Percentiles rank a stretch among this genome's conserved stretches.
phyloP scores from a whole-genome alignment of 2,888 invertebrate species.

The Saturnia japonica region DNA sequence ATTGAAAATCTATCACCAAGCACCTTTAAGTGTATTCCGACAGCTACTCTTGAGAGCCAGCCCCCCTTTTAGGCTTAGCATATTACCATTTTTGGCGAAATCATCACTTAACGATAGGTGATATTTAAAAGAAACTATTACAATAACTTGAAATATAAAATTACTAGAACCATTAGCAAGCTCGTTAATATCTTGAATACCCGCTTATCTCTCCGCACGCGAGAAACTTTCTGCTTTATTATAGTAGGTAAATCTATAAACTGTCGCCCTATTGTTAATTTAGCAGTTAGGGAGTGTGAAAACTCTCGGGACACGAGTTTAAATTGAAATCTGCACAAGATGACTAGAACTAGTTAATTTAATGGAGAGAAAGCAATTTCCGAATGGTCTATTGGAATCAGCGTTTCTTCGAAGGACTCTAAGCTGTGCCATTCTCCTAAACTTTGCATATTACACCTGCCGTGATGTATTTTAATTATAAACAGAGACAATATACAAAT shows the following conservation, averaged over 20 bases:
- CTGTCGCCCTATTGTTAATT: not conserved
- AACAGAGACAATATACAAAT: not conserved
- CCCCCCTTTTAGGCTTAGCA: no score
- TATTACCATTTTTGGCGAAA: no score
- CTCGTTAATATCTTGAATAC: no score
- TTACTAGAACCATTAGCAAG: no score
- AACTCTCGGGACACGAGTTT: not conserved
- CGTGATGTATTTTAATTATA: not conserved
- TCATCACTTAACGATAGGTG: no score
- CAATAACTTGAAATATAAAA: no score
- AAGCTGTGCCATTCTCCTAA: not conserved
- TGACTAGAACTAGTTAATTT: constrained; percentile 1
- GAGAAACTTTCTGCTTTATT: not conserved
- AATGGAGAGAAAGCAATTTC: not conserved
- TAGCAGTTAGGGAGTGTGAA: not conserved
- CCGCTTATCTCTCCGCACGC: no score
- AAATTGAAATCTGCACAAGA: not conserved
- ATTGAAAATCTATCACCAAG: no score
- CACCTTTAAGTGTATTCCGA: no score
- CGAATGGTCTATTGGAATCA: not conserved
- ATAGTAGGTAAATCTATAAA: constrained; percentile 4
- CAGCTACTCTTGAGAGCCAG: no score
- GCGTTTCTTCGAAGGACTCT: not conserved
- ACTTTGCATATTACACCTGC: not conserved
- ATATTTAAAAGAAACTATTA: no score